Evolutionary conservation across 1,140 invertebrate genomes (phyloP).

Genomic region (Orchestia grillus): DNA sequence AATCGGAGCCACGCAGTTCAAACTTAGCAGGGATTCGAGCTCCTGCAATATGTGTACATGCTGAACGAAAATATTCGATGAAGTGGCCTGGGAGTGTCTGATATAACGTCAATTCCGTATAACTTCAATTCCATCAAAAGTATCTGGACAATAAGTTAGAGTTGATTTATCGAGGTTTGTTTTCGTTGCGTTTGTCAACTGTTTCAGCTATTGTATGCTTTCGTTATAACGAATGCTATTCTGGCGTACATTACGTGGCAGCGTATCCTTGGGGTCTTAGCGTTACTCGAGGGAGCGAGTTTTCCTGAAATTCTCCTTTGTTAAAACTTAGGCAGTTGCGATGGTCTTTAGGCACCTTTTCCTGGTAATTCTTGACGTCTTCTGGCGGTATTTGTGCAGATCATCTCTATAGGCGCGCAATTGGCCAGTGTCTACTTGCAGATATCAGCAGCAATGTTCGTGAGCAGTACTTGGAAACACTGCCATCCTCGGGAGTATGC

Average conservation of each 20-base stretch:
- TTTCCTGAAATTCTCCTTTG: no score
- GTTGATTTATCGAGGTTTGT: background rate
- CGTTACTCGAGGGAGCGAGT: no score
- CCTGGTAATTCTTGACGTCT: no score
- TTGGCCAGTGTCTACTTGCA: background rate
- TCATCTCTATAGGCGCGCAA: no score
- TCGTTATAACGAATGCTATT: no score
- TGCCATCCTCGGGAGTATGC: background rate
- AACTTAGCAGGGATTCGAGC: background rate
- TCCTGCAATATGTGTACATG: background rate
- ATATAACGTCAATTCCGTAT: background rate
- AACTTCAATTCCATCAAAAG: background rate
- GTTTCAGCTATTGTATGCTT: background rate
- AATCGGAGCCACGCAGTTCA: background rate
- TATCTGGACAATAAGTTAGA: background rate
- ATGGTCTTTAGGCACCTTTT: no score
- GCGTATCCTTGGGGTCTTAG: no score
- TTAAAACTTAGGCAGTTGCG: no score
- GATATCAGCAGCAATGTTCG: background rate
- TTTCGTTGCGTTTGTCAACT: background rate
- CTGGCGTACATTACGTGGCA: no score
- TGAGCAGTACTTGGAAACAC: background rate
- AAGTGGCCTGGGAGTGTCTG: no score
- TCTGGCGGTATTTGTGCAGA: no score
- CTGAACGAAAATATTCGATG: background rate